phyloP scores from a whole-genome alignment of 2,888 invertebrate genomes.

The Cantharis nigra region DNA sequence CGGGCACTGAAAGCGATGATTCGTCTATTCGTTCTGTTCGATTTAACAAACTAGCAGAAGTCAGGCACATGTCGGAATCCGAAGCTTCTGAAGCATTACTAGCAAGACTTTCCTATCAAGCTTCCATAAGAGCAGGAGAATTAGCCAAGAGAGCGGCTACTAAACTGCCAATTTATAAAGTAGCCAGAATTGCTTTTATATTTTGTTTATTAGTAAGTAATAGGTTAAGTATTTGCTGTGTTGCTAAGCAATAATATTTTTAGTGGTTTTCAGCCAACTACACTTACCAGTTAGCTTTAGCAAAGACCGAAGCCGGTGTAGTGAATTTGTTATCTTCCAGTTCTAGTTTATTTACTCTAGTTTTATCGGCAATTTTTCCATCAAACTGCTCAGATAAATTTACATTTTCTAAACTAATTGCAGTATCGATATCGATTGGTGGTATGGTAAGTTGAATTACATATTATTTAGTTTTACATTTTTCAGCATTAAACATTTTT shows the following conservation, averaged over 20 bases:
- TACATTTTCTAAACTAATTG: conserved; percentile 82
- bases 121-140: conserved; percentile 83
- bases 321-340: conserved; percentile 89
- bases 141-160: conserved; percentile 75
- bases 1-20: conserved; percentile 84
- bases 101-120: conserved; percentile 92
- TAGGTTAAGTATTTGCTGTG: background rate
- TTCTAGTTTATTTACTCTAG: conserved; percentile 85
- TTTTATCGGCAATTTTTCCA: conserved; percentile 86
- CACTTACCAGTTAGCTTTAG: conserved; percentile 86
- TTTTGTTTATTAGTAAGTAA: conserved; percentile 81
- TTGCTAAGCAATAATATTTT: conserved; percentile 45
- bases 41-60: conserved; percentile 83
- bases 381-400: conserved; percentile 81
- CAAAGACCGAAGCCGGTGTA: conserved; percentile 81
- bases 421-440: conserved; percentile 76
- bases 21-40: conserved; percentile 84
- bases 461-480: background rate
- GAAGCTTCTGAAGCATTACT: conserved; percentile 92
- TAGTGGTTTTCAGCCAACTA: conserved; percentile 97
- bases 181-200: conserved; percentile 81
- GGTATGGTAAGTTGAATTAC: conserved; percentile 69
- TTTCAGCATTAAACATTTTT: conserved; percentile 37
- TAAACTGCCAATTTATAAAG: conserved; percentile 74
- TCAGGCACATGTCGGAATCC: conserved; percentile 84